Base-by-base conservation (phyloP, 2,888 invertebrate species). In the Megastigmus dorsalis region DNA sequence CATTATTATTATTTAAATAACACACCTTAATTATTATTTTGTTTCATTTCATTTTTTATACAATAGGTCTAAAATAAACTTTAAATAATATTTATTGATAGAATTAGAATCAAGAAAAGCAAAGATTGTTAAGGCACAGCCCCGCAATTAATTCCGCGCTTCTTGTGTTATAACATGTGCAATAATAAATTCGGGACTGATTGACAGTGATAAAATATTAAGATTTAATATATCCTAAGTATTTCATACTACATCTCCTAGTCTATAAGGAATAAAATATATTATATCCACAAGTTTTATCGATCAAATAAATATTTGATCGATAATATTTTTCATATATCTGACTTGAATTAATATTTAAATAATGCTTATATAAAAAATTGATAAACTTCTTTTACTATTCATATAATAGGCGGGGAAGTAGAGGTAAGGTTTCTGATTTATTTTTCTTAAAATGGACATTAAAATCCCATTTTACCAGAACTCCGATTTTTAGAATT, bases 81-180 rank as follows among this genome's bases (percentile, higher is more conserved):
- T 75, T 69, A 55, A 76, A 77, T 74, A 66, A 68, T 45, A 66
- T 67, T 70, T 23, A 54, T 68, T 23, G 13, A 63, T 45, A 57
- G 13, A 55, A 60, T 74, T n/a, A 77, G 30, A 69, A 65, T 23
- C 52, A 13, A 69, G 20, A 57, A 60, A 60, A 74, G 71, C 79
- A 70, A 73, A 73, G 67, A 76, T 69, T 48, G 15, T 68, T 78
- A 79, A 80, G 75, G 76, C 74, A 78, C 79, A 81, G 77, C 62
- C 75, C 76, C 68, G 66, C 54, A 75, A 65, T 57, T 52, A 77
- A 75, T 79, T 76, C 74, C 55, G 66, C 69, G 36, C 52, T 74
- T 9, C 20, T 55, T 38, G 18, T 23, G 36, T n/a, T 54, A 3
- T 60, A 65, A 55, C 48, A 63, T 55, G 66, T 65, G 62, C 59